Evolutionary conservation across 2,888 invertebrate genomes (phyloP).

Genomic region (Nomada fucata): DNA sequence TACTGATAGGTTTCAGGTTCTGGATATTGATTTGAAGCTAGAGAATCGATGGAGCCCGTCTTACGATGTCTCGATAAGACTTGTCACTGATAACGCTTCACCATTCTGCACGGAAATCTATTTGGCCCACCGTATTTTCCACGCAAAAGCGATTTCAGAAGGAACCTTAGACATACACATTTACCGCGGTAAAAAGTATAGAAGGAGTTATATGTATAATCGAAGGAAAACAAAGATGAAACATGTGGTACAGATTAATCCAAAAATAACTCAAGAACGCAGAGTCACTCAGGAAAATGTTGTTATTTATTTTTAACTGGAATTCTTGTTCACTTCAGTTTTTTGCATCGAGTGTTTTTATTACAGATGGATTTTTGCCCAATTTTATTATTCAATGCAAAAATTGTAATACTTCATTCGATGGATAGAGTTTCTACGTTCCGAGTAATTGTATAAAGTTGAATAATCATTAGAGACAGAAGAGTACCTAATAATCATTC

Average conservation of each 20-base stretch:
- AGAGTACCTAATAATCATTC: neutral
- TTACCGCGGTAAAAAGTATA: neutral
- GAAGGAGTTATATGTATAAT: neutral
- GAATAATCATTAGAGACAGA: neutral
- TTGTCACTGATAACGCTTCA: constrained; percentile 44
- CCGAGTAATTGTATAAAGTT: neutral
- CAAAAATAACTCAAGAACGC: constrained; percentile 9
- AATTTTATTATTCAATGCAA: neutral
- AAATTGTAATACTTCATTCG: neutral
- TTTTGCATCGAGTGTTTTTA: neutral
- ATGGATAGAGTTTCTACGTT: neutral
- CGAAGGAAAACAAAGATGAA: constrained; percentile 15
- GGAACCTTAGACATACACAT: neutral
- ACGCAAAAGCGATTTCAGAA: constrained; percentile 6
- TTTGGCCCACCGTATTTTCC: constrained; percentile 22
- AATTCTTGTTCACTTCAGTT: neutral
- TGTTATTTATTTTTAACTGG: neutral
- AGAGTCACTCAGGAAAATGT: neutral
- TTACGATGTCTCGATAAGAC: constrained; percentile 51
- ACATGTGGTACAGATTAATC: constrained; percentile 13
- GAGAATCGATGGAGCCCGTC: constrained; percentile 50
- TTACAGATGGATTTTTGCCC: neutral
- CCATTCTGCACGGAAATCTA: constrained; percentile 27
- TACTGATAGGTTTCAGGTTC: constrained; percentile 16
- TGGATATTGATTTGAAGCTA: constrained; percentile 48